Percentiles rank a stretch among this genome's conserved stretches.
Conservation (phyloP, 2,888 invertebrate species). For the Tachina grossa region DNA sequence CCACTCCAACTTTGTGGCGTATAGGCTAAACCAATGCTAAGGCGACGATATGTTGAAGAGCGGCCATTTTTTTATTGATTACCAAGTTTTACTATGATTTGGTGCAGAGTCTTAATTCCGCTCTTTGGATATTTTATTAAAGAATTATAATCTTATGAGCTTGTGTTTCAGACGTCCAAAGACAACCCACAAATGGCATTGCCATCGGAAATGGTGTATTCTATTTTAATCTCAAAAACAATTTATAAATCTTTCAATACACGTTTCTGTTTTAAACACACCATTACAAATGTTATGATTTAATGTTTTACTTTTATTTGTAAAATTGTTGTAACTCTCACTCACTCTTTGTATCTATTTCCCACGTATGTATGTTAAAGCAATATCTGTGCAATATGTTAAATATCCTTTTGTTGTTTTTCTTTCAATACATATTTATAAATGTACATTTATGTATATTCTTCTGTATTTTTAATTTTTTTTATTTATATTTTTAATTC, state of each 20-base stretch:
- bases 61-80: too few species aligned
- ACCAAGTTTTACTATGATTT: too few species aligned
- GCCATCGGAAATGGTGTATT: conserved; percentile 14
- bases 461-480: background rate
- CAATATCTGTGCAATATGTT: conserved; percentile 32
- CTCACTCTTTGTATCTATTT: background rate
- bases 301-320: conserved; percentile 1
- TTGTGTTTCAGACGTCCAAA: too few species aligned
- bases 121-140: too few species aligned
- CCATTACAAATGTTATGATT: background rate
- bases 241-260: too few species aligned
- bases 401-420: conserved; percentile 15
- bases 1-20: too few species aligned
- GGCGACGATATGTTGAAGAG: too few species aligned
- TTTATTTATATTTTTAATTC: conserved; percentile 8
- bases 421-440: background rate
- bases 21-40: too few species aligned
- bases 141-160: too few species aligned
- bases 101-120: too few species aligned
- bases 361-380: background rate
- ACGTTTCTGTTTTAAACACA: conserved; percentile 13
- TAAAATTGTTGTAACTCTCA: background rate
- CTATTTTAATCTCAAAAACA: background rate
- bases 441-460: background rate
- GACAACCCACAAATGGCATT: background rate